Conservation (phyloP, 2,888 invertebrate species). For the Pachliopta kotzebuea region DNA sequence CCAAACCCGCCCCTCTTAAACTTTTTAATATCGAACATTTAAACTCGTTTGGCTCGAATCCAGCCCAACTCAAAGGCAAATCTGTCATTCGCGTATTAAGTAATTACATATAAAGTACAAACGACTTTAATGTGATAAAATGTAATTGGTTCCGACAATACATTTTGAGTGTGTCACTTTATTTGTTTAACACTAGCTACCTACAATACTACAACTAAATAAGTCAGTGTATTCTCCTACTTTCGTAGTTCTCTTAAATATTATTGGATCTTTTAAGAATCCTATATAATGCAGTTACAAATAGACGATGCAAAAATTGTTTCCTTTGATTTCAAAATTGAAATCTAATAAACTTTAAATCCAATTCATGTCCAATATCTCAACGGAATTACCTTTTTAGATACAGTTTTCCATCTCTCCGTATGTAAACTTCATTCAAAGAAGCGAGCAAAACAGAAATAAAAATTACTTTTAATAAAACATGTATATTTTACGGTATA, state of each 20-base stretch:
- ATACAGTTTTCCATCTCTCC: slow-evolving; percentile 12
- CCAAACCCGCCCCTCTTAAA: neutral
- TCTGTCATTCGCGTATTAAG: slow-evolving; percentile 11
- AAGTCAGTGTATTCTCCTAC: no score
- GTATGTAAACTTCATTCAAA: neutral
- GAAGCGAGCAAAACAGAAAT: neutral
- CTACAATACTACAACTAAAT: neutral
- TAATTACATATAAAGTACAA: slow-evolving; percentile 15
- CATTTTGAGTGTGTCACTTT: neutral
- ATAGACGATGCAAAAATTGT: neutral
- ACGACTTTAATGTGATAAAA: neutral
- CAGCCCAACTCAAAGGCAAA: slow-evolving; percentile 22
- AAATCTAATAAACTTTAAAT: slow-evolving; percentile 6
- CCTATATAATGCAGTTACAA: neutral
- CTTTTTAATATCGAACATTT: slow-evolving; percentile 3
- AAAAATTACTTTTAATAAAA: neutral
- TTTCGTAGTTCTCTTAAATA: no score
- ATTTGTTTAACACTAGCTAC: neutral
- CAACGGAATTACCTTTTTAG: slow-evolving; percentile 19
- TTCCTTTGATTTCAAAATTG: neutral
- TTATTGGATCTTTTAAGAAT: no score
- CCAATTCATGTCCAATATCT: slow-evolving; percentile 17
- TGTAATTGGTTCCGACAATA: neutral
- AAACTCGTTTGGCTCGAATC: slow-evolving; percentile 13
- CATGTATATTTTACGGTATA: no score